phyloP scores from a whole-genome alignment of 2,797 vertebrate genomes.

The Acipenser transmontanus region DNA sequence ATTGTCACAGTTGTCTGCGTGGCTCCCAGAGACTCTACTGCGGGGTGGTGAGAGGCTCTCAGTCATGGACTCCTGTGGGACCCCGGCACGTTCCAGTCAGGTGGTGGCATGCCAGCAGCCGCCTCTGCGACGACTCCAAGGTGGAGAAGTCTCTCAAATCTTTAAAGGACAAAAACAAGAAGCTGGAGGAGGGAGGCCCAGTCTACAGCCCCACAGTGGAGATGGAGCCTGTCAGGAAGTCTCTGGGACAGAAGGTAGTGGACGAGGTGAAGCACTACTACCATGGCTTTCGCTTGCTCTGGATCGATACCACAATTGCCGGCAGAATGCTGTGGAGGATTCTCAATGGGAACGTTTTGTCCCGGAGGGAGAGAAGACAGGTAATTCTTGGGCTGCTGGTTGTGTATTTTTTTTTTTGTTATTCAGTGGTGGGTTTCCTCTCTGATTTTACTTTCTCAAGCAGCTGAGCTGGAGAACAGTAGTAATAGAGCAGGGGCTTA shows the following conservation, averaged over 20 bases:
- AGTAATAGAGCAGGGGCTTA: too few species aligned
- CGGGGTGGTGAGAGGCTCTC: slow-evolving; percentile 21
- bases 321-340: slow-evolving; percentile 87
- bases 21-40: slow-evolving; percentile 43
- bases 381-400: slow-evolving; percentile 44
- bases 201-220: slow-evolving; percentile 81
- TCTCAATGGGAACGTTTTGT: slow-evolving; percentile 75
- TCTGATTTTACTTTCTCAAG: too few species aligned
- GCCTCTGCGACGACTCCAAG: slow-evolving; percentile 79
- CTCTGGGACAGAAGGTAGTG: slow-evolving; percentile 67
- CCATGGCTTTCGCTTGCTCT: slow-evolving; percentile 89
- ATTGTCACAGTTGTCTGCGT: slow-evolving; percentile 17
- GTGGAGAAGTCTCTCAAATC: slow-evolving; percentile 89
- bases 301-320: slow-evolving; percentile 89
- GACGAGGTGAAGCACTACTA: slow-evolving; percentile 94
- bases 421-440: slow-evolving; percentile 23
- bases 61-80: slow-evolving; percentile 22
- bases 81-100: slow-evolving; percentile 42
- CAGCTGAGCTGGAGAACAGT: too few species aligned
- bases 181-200: slow-evolving; percentile 90
- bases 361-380: slow-evolving; percentile 94
- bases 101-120: slow-evolving; percentile 72
- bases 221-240: slow-evolving; percentile 48
- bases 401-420: slow-evolving; percentile 24
- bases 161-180: slow-evolving; percentile 92